These are phyloP conservation scores for Habrosyne pyritoides DNA, from an alignment of 2,888 invertebrate species.

Conservation along the genomic window DNA sequence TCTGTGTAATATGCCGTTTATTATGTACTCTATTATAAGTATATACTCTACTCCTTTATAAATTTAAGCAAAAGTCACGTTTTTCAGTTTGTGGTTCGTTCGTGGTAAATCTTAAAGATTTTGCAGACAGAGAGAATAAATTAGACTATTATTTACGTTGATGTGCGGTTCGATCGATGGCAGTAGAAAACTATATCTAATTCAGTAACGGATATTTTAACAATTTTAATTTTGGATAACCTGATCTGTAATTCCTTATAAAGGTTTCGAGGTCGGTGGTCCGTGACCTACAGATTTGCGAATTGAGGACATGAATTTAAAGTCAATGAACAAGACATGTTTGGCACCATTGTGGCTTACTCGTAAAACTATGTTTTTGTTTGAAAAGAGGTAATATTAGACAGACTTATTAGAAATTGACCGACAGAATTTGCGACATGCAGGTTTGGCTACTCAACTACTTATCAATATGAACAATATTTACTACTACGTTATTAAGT, in stretches of 20 bases:
- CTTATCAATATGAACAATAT: too few relatives aligned
- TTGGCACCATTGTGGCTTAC: conserved; percentile 28
- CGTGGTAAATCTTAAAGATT: not conserved
- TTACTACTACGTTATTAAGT: too few relatives aligned
- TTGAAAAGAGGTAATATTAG: too few relatives aligned
- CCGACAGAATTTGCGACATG: too few relatives aligned
- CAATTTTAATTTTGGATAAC: conserved; percentile 56
- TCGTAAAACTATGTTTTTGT: conserved; percentile 27
- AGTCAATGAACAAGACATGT: conserved; percentile 38
- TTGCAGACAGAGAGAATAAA: not conserved
- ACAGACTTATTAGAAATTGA: too few relatives aligned
- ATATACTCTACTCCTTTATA: not conserved
- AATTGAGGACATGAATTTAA: conserved; percentile 49
- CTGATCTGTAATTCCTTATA: conserved; percentile 62
- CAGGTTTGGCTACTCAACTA: too few relatives aligned
- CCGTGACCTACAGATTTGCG: conserved; percentile 53
- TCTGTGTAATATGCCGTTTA: not conserved
- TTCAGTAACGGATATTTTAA: conserved; percentile 55
- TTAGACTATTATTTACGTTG: not conserved
- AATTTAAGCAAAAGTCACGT: not conserved
- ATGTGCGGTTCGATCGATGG: not conserved
- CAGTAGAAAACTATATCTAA: conserved; percentile 11
- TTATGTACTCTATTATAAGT: too few relatives aligned
- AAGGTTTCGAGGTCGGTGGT: conserved; percentile 61
- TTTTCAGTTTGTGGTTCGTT: conserved; percentile 1